phyloP scores from a whole-genome alignment of 2,797 vertebrate genomes.

The Lepilemur septentrionalis region DNA sequence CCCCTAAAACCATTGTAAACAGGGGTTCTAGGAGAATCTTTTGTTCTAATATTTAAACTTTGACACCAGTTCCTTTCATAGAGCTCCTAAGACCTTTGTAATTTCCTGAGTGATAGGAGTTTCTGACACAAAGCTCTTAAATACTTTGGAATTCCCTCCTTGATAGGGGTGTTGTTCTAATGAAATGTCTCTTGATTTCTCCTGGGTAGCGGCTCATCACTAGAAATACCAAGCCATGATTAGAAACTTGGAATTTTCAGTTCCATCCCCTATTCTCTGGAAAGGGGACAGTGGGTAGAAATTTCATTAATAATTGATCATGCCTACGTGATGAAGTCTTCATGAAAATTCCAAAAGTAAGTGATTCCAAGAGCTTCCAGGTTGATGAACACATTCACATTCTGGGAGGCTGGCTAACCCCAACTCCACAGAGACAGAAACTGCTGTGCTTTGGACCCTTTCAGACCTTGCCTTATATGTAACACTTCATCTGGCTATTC shows the following conservation, averaged over 20 bases:
- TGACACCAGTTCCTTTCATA: background rate
- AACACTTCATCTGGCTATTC: background rate
- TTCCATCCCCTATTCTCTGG: background rate
- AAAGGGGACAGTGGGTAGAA: background rate
- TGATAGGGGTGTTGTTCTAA: background rate
- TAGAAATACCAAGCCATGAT: background rate
- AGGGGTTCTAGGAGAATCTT: background rate
- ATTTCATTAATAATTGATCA: background rate
- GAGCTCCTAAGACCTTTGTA: background rate
- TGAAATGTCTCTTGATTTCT: background rate
- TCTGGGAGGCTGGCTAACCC: background rate
- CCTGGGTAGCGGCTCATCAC: background rate
- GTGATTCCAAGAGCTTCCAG: background rate
- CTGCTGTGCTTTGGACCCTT: background rate
- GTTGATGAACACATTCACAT: background rate
- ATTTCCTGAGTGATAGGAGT: background rate
- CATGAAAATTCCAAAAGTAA: background rate
- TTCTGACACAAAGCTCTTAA: background rate
- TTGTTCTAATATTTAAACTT: background rate
- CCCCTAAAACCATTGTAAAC: background rate
- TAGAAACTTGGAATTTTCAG: background rate
- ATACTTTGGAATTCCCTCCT: background rate
- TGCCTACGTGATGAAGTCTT: background rate
- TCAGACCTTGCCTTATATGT: background rate
- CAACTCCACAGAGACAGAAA: background rate